phyloP scores from a whole-genome alignment of 2,888 invertebrate genomes.

The Calameuta pallipes region DNA sequence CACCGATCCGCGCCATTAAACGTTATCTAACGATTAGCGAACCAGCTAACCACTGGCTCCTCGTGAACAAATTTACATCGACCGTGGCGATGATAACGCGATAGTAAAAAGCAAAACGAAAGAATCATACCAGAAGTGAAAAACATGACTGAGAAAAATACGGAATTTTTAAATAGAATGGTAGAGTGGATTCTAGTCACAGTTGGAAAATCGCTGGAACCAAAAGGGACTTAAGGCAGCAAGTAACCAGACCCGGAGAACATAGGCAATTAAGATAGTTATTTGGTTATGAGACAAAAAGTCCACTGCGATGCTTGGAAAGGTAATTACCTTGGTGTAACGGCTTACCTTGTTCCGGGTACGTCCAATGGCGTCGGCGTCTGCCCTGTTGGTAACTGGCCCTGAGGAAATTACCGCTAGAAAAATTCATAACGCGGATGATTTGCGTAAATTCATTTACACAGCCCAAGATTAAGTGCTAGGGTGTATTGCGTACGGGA shows the following conservation, averaged over 20 bases:
- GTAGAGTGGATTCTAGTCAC: too few relatives aligned
- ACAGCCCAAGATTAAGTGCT: conserved; percentile 6
- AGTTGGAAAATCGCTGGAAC: too few relatives aligned
- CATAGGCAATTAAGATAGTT: conserved; percentile 60
- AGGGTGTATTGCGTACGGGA: conserved; percentile 14
- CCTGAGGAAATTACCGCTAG: conserved; percentile 52
- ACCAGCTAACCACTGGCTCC: too few relatives aligned
- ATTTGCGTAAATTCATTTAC: conserved; percentile 61
- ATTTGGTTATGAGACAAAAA: conserved; percentile 61
- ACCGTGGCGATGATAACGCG: too few relatives aligned
- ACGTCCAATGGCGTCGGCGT: conserved; percentile 16
- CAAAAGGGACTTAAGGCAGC: too few relatives aligned
- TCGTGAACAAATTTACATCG: too few relatives aligned
- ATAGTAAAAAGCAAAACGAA: too few relatives aligned
- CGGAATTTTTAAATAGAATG: too few relatives aligned
- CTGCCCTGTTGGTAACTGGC: conserved; percentile 33
- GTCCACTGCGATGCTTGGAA: conserved; percentile 45
- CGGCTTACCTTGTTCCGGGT: conserved; percentile 32
- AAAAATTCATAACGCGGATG: conserved; percentile 56
- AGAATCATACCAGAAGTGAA: too few relatives aligned
- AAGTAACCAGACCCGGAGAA: conserved; percentile 43
- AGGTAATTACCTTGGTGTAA: conserved; percentile 60
- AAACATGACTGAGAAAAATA: too few relatives aligned
- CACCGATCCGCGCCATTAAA: too few relatives aligned
- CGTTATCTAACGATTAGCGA: too few relatives aligned